phyloP scores from a whole-genome alignment of 2,113 vertebrate species.

The Verasper variegatus region DNA sequence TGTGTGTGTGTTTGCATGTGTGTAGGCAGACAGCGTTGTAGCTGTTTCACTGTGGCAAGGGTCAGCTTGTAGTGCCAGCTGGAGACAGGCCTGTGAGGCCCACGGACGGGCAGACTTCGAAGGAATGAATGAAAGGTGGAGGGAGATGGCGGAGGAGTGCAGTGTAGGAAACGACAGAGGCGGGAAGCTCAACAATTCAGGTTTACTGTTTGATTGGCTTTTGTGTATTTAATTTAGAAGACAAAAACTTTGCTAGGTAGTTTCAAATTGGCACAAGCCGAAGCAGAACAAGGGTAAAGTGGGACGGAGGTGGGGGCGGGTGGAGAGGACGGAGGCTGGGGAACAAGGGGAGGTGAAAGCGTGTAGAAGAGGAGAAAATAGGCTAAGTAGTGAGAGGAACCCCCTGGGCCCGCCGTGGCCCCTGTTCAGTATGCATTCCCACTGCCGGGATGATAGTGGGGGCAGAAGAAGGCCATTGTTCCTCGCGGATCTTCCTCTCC shows the following conservation, averaged over 20 bases:
- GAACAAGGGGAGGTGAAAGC: conserved; percentile 44
- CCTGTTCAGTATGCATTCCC: conserved; percentile 80
- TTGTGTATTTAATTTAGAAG: conserved; percentile 16
- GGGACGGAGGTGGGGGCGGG: conserved; percentile 20
- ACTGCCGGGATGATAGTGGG: conserved; percentile 76
- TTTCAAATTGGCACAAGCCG: conserved; percentile 14
- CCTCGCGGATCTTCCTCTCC: conserved; percentile 72
- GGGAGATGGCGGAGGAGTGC: conserved; percentile 12
- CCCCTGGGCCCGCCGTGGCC: conserved; percentile 55
- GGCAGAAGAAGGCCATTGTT: conserved; percentile 81
- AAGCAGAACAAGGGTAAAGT: conserved; percentile 31
- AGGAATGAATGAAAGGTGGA: conserved; percentile 41
- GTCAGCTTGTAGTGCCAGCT: conserved; percentile 90
- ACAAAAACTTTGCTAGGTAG: conserved; percentile 16
- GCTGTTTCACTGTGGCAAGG: conserved; percentile 82
- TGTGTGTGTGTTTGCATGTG: conserved; percentile 59
- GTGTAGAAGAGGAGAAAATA: conserved; percentile 56
- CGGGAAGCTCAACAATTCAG: neutral
- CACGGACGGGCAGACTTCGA: conserved; percentile 63
- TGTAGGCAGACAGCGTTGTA: conserved; percentile 65
- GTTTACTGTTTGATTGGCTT: conserved; percentile 5
- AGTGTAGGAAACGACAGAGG: conserved; percentile 4
- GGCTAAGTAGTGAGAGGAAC: conserved; percentile 48
- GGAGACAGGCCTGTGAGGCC: conserved; percentile 82
- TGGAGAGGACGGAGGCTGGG: conserved; percentile 12